Percentiles rank a stretch among this genome's conserved stretches.
Conservation (phyloP, 92 coral and sea anemone genomes). For the Actinernus sp. region DNA sequence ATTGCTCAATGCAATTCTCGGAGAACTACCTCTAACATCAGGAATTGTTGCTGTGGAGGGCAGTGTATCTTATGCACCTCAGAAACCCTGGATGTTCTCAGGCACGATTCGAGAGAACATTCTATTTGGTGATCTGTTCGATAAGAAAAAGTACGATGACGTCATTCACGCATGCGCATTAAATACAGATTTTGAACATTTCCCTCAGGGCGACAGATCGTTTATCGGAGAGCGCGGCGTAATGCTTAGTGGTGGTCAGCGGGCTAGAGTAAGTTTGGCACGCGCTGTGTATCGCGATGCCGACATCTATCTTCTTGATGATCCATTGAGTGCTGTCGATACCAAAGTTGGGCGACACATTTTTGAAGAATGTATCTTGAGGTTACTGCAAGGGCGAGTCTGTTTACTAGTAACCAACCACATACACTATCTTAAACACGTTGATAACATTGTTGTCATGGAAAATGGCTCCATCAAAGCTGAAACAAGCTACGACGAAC, state of each 20-base stretch:
- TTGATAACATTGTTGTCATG: constrained; percentile 1
- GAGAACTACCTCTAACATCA: constrained; percentile 3
- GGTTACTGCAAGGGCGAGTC: constrained; percentile 1
- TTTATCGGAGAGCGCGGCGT: constrained; percentile 18
- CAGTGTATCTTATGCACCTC: constrained; percentile 2
- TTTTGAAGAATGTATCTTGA: constrained; percentile 20
- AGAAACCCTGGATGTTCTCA: constrained; percentile 12
- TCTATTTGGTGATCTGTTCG: background rate
- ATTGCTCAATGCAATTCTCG: background rate
- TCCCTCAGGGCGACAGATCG: constrained; percentile 9
- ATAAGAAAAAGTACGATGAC: background rate
- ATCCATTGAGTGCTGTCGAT: too few species aligned
- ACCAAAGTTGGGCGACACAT: constrained; percentile 14
- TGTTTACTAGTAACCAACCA: constrained; percentile 12
- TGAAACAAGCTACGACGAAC: background rate
- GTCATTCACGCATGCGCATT: constrained; percentile 14
- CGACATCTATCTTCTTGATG: constrained; percentile 8
- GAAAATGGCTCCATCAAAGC: background rate
- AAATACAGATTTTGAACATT: background rate
- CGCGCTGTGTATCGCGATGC: constrained; percentile 11
- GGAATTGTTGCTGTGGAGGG: constrained; percentile 1
- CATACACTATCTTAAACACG: constrained; percentile 3
- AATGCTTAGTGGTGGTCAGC: constrained; percentile 23
- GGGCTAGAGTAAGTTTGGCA: constrained; percentile 8
- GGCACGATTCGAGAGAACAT: constrained; percentile 25